These are phyloP conservation scores for Camelus dromedarius DNA, from an alignment of 2,113 vertebrate genomes.

Conservation along the genomic window DNA sequence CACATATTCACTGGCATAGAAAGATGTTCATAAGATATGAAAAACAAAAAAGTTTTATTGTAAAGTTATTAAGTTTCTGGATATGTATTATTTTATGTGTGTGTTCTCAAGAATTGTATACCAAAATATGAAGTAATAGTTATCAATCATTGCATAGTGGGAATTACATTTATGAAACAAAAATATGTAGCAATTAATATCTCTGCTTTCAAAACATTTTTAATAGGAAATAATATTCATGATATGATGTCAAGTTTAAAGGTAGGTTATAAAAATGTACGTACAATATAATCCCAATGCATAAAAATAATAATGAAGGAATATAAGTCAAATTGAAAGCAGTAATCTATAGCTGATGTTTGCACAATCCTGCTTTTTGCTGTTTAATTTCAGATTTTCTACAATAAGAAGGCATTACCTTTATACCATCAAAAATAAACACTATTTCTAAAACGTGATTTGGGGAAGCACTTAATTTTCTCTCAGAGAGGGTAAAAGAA, in stretches of 20 bases:
- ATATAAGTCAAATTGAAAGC: not conserved
- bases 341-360: not conserved
- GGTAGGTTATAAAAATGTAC: not conserved
- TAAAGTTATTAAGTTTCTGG: not conserved
- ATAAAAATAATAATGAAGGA: conserved; percentile 47
- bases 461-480: not conserved
- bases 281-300: not conserved
- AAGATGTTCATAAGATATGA: not conserved
- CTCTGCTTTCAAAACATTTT: not conserved
- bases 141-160: not conserved
- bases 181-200: not conserved
- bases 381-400: conserved; percentile 35
- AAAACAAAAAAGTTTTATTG: not conserved
- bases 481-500: not conserved
- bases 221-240: conserved; percentile 10
- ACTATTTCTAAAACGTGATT: not conserved
- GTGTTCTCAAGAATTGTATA: conserved; percentile 4
- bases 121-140: not conserved
- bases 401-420: not conserved
- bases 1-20: not conserved
- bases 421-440: not conserved
- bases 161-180: conserved; percentile 37
- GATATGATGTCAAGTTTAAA: conserved; percentile 12
- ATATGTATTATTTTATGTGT: not conserved
- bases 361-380: conserved; percentile 16